Conservation (phyloP, 2,888 invertebrate genomes). For the Aquatica leii region DNA sequence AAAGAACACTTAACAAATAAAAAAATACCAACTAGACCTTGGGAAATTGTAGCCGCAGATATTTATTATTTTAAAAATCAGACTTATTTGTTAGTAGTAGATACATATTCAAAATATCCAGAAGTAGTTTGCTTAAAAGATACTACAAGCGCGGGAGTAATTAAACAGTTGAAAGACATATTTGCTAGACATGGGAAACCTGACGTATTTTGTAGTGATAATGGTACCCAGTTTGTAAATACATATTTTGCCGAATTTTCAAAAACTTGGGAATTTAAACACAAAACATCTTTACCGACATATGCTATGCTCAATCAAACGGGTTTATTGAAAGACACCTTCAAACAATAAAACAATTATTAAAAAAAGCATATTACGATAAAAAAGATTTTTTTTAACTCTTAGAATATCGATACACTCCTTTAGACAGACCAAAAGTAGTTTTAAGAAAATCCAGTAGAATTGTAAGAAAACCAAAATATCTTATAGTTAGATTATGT, state of each 20-base stretch:
- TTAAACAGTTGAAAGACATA: not conserved
- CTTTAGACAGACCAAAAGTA: too few relatives aligned
- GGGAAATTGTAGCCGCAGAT: constrained; percentile 41
- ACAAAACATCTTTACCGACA: not conserved
- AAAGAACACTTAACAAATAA: constrained; percentile 39
- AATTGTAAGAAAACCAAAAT: too few relatives aligned
- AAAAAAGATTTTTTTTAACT: not conserved
- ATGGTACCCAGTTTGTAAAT: not conserved
- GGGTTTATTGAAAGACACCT: not conserved
- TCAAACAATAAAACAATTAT: not conserved
- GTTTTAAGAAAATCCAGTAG: too few relatives aligned
- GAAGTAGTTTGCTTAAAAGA: constrained; percentile 30
- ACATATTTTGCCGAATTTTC: not conserved
- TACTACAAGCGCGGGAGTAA: not conserved
- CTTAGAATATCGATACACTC: too few relatives aligned
- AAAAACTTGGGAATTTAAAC: not conserved
- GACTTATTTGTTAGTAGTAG: constrained; percentile 42
- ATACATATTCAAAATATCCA: constrained; percentile 44
- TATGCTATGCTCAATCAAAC: not conserved
- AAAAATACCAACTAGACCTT: constrained; percentile 39
- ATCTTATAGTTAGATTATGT: too few relatives aligned
- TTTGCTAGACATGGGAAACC: not conserved
- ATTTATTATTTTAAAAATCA: constrained; percentile 41
- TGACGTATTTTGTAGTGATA: not conserved
- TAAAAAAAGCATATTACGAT: not conserved